Base-by-base conservation (phyloP, 2,797 vertebrate species). In the Microctenopoma steveboyesi region DNA sequence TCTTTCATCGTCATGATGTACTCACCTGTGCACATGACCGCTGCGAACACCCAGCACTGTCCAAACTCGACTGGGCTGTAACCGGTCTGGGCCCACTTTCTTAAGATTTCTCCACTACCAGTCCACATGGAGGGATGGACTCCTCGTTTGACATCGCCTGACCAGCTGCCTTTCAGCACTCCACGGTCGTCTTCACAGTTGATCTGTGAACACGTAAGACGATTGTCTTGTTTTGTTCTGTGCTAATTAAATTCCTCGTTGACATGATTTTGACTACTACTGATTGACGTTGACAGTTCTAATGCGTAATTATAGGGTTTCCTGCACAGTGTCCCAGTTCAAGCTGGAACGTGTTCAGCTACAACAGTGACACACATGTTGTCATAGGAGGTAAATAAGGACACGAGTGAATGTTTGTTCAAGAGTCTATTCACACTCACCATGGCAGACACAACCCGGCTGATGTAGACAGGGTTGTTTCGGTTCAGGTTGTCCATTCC, bases 1-100 rank as follows among this genome's bases (percentile, higher is more conserved):
- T 40, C 49, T 49, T 33, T 2, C 13, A 40, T 12, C 0, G n/a
- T n/a, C 0, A 42, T 13, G 8, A 18, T 6, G 10, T 47, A 71
- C 53, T 37, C 88, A 96, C 96, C 96, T 94, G 96, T 97, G 81
- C 96, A 97, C 95, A 96, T 95, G 70, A 97, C 93, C 0, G 93
- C 95, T 0, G 96, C 96, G 64, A 94, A 97, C 79, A 98, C 96
- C 96, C 96, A 98, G 83, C 96, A 97, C 88, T 98, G 96, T 13
- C 95, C 96, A 0, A 95, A 97, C 71, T 91, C 92, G 70, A 97
- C 95, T 0, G 95, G 93, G 0, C 62, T 87, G 86, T 72, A 94
- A 2, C 90, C 91, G 0, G 82, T 80, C 56, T 78, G 52, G 0
- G 86, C 82, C 96, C 96, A 97, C 79, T 86, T 77, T 10, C 53